Evolutionary conservation across 1,140 invertebrate species (phyloP).

Genomic region (Listronotus bonariensis): DNA sequence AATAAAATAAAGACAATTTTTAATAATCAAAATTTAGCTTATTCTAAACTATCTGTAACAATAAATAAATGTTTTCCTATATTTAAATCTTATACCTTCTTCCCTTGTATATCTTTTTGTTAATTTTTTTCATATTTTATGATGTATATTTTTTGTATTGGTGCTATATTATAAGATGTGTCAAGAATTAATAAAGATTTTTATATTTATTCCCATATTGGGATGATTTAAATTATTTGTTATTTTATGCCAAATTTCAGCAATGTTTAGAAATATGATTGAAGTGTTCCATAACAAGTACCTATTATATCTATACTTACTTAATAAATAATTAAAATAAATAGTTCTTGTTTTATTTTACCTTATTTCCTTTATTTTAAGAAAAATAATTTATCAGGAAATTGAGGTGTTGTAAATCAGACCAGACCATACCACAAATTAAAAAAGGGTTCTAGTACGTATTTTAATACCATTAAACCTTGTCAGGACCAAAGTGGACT

Average conservation of each 20-base stretch:
- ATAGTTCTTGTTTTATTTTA: background rate
- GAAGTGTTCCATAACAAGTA: slow-evolving; percentile 23
- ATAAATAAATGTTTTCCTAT: too few species aligned
- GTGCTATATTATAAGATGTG: background rate
- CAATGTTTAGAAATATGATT: slow-evolving; percentile 32
- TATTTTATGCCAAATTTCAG: slow-evolving; percentile 32
- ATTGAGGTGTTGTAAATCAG: too few species aligned
- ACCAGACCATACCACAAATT: too few species aligned
- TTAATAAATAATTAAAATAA: slow-evolving; percentile 1
- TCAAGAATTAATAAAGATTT: background rate
- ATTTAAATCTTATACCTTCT: too few species aligned
- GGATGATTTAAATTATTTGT: slow-evolving; percentile 13
- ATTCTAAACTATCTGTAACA: background rate
- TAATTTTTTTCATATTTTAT: slow-evolving; percentile 2
- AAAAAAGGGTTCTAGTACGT: too few species aligned
- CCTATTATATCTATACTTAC: slow-evolving; percentile 16
- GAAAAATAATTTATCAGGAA: too few species aligned
- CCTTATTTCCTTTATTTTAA: too few species aligned
- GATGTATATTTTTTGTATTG: background rate
- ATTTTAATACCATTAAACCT: too few species aligned
- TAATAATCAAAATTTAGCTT: slow-evolving; percentile 3
- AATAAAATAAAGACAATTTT: too few species aligned
- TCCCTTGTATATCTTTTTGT: too few species aligned
- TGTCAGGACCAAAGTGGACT: too few species aligned
- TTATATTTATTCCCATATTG: slow-evolving; percentile 10